phyloP scores from a whole-genome alignment of 2,888 invertebrate species.

The Dermolepida albohirtum region DNA sequence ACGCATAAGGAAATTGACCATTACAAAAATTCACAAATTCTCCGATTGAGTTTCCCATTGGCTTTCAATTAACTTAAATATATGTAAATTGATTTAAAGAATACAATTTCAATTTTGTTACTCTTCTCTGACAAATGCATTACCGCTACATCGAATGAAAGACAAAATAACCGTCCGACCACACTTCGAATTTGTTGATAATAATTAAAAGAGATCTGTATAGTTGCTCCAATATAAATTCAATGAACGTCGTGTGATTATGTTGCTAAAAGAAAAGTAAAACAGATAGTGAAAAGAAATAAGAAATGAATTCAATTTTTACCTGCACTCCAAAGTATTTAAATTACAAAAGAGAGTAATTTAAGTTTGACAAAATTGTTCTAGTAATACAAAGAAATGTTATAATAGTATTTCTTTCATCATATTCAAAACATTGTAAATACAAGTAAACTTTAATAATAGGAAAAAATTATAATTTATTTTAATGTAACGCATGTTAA shows the following conservation, averaged over 20 bases:
- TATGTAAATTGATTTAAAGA: constrained; percentile 57
- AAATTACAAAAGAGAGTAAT: too few relatives aligned
- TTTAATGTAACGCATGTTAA: too few relatives aligned
- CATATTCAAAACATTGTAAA: too few relatives aligned
- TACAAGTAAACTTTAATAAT: too few relatives aligned
- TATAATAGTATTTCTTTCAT: too few relatives aligned
- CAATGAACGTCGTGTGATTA: constrained; percentile 23
- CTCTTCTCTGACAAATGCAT: constrained; percentile 49
- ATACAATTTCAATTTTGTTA: constrained; percentile 56
- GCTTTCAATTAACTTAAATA: constrained; percentile 55
- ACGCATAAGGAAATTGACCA: constrained; percentile 26
- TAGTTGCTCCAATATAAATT: constrained; percentile 27
- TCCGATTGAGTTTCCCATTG: constrained; percentile 54
- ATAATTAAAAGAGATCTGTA: constrained; percentile 42
- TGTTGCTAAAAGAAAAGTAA: not conserved
- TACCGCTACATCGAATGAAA: constrained; percentile 39
- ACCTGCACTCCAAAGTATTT: too few relatives aligned
- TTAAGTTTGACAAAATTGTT: too few relatives aligned
- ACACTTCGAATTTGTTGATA: constrained; percentile 39
- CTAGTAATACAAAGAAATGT: too few relatives aligned
- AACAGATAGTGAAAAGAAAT: too few relatives aligned
- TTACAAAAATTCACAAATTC: constrained; percentile 48
- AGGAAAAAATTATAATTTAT: too few relatives aligned
- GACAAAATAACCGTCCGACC: constrained; percentile 27
- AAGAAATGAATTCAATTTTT: too few relatives aligned